Conservation (phyloP, 2,888 invertebrate species). For the Monopis laevigella region DNA sequence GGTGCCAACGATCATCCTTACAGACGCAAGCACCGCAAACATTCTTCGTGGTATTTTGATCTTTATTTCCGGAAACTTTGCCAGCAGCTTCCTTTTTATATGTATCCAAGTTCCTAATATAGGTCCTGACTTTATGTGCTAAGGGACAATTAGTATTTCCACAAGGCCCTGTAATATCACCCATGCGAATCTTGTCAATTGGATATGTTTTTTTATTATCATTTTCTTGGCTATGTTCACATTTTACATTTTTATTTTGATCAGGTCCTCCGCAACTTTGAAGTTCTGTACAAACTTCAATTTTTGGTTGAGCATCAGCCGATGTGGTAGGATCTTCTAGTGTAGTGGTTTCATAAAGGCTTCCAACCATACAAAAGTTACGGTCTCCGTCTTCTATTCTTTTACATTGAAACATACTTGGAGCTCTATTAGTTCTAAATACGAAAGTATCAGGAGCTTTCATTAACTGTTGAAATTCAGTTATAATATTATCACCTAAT, state of each 20-base stretch:
- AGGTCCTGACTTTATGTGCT: conserved; percentile 50
- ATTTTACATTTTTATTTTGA: conserved; percentile 20
- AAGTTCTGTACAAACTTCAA: conserved; percentile 50
- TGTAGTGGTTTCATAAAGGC: conserved; percentile 50
- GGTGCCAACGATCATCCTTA: conserved; percentile 50
- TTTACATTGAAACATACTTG: conserved; percentile 51
- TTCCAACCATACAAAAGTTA: conserved; percentile 53
- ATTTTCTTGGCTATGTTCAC: neutral
- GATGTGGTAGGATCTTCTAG: conserved; percentile 47
- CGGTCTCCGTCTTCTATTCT: conserved; percentile 48
- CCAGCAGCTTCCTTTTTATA: conserved; percentile 39
- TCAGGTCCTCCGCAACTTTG: conserved; percentile 35
- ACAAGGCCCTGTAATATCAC: conserved; percentile 55
- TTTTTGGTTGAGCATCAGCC: conserved; percentile 32
- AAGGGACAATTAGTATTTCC: conserved; percentile 50
- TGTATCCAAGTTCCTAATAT: conserved; percentile 43
- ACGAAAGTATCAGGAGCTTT: conserved; percentile 46
- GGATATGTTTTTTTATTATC: conserved; percentile 30
- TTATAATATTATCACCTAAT: conserved; percentile 53
- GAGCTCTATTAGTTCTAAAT: conserved; percentile 52
- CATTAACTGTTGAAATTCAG: conserved; percentile 52
- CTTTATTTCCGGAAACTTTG: conserved; percentile 26
- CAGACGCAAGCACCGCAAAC: conserved; percentile 49
- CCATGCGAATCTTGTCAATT: conserved; percentile 51
- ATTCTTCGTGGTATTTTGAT: conserved; percentile 26